These are phyloP conservation scores for Conger conger DNA, from an alignment of 2,113 vertebrate species.

Conservation along the genomic window DNA sequence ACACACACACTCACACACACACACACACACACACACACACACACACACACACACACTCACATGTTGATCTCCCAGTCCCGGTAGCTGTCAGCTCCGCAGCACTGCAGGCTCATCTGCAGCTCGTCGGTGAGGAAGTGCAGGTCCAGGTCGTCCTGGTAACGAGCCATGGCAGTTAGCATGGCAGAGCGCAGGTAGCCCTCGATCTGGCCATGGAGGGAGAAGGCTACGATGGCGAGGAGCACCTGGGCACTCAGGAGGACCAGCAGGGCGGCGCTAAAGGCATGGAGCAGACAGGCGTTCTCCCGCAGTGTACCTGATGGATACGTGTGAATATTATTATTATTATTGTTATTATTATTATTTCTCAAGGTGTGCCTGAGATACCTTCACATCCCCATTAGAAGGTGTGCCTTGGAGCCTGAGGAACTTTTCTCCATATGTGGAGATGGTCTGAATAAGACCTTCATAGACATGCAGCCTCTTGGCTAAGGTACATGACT, in stretches of 20 bases:
- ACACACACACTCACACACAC: no score
- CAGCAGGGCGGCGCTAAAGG: conserved; percentile 66
- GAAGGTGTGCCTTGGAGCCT: no score
- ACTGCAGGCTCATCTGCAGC: conserved; percentile 79
- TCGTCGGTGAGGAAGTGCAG: conserved; percentile 85
- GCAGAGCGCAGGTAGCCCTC: conserved; percentile 56
- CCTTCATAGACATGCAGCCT: no score
- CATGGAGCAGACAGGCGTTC: conserved; percentile 73
- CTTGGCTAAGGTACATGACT: no score
- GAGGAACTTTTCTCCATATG: no score
- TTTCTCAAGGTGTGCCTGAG: no score
- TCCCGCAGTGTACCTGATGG: conserved; percentile 79
- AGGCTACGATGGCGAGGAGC: conserved; percentile 65
- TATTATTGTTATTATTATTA: no score
- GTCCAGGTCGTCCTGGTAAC: conserved; percentile 85
- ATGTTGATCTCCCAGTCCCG: conserved; percentile 85
- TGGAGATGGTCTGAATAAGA: no score
- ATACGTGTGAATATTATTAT: no score
- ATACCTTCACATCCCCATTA: no score
- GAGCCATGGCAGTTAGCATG: conserved; percentile 73
- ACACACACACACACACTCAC: conserved; percentile 68
- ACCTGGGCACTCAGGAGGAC: conserved; percentile 65
- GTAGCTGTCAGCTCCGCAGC: conserved; percentile 83
- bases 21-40: no score
- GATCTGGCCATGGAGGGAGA: conserved; percentile 65